These are phyloP conservation scores for Rhinoraja longicauda DNA, from an alignment of 2,797 vertebrate species.

Conservation along the genomic window DNA sequence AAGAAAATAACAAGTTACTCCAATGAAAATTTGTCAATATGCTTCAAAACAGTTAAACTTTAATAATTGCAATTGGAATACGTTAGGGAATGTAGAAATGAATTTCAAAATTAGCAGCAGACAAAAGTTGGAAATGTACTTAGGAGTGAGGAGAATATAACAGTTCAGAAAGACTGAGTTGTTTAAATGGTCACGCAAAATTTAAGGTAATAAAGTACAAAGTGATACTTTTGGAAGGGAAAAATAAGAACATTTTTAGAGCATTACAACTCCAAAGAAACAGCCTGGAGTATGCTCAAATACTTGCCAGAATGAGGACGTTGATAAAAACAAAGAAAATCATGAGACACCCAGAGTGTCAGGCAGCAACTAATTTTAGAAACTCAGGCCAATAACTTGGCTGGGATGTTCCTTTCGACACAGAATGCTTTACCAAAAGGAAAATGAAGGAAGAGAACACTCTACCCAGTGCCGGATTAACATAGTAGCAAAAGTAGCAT, in stretches of 20 bases:
- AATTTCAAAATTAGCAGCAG: neutral
- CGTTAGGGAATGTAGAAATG: too few species aligned
- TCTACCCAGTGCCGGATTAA: too few species aligned
- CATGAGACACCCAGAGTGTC: neutral
- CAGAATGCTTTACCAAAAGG: neutral
- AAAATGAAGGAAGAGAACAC: neutral
- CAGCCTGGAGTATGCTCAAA: neutral
- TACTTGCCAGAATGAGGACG: neutral
- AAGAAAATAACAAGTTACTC: neutral
- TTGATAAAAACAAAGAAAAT: neutral
- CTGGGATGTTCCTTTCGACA: neutral
- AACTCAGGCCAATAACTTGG: neutral
- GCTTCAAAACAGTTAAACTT: neutral
- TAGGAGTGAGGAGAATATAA: neutral
- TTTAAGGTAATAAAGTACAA: neutral
- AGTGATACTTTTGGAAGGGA: neutral
- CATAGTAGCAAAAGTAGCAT: too few species aligned
- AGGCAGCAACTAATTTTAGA: neutral
- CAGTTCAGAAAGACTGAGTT: slow-evolving; percentile 48
- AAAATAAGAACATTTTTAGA: neutral
- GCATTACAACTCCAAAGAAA: neutral
- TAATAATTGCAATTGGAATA: neutral
- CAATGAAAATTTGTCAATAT: neutral
- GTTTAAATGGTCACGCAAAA: neutral
- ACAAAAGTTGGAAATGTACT: neutral